Base-by-base conservation (phyloP, 2,888 invertebrate species). In the Vesta saturnalis region DNA sequence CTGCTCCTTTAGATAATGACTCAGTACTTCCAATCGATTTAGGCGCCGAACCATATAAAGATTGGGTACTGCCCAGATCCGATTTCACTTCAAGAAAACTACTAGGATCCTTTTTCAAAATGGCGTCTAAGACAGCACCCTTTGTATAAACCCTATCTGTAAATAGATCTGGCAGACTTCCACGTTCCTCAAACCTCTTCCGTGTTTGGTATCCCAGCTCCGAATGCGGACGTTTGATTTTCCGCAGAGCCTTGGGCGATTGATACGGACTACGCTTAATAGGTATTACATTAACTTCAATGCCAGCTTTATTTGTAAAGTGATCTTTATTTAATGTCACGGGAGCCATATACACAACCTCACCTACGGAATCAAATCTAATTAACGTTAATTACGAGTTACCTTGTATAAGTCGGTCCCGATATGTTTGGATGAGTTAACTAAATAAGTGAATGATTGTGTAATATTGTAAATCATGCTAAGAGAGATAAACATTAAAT, bases 241-340 rank as follows among this genome's bases (percentile, higher is more conserved):
- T 75, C 22, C 55, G 60, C 67, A 74, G 77, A 73, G 78, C 79
- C 70, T 73, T 77, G 5, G 84, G 84, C 1, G 83, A 83, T 60
- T 81, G 76, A 72, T 80, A 80, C n/a, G 83, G 84, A 73, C 84
- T 84, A 76, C 79, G 78, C 81, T 80, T 83, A 54, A 84, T 83
- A 2, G 83, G 82, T 23, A 85, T 84, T 16, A 87, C 81, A 61
- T 85, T 84, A 14, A 86, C 82, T 74, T 85, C 84, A 14, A 87
- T 73, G 30, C 84, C 84, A 35, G 84, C 84, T 79, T 91, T 86
- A 71, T 91, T 91, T 57, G 92, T 87, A 84, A 90, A 77, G 73
- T 80, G 77, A 79, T 82, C 81, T 84, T 82, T 83, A 78, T 85
- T 85, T 80, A 85, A 82, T 73, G 78, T 84, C 72, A 85, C 83